phyloP scores from a whole-genome alignment of 2,113 vertebrate genomes.

The Hippopotamus amphibius region DNA sequence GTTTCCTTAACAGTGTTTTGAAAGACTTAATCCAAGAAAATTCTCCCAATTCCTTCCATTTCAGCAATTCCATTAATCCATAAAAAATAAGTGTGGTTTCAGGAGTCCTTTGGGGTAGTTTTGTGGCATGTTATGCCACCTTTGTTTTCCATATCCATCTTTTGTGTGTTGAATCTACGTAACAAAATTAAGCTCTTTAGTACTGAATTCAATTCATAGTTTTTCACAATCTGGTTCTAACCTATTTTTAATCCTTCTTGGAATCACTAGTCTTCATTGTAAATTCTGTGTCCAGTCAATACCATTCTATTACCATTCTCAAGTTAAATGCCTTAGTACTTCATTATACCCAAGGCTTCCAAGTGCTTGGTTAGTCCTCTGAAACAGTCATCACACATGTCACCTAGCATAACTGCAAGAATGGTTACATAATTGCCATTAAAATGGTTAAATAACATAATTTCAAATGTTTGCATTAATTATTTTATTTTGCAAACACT shows the following conservation, averaged over 20 bases:
- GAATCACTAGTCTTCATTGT: background rate
- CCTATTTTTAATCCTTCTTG: background rate
- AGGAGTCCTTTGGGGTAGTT: background rate
- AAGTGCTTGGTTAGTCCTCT: background rate
- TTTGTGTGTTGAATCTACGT: background rate
- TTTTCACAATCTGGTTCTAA: background rate
- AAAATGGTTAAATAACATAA: background rate
- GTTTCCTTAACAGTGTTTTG: background rate
- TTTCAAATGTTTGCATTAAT: background rate
- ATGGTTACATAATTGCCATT: background rate
- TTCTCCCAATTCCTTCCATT: background rate
- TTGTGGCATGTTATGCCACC: background rate
- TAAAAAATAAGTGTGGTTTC: background rate
- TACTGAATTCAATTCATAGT: background rate
- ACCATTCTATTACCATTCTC: background rate
- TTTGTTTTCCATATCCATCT: background rate
- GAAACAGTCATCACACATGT: background rate
- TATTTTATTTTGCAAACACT: background rate
- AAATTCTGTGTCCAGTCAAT: background rate
- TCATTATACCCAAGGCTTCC: background rate
- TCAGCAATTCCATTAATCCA: background rate
- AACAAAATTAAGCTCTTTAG: background rate
- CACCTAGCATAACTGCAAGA: background rate
- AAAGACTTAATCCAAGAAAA: background rate
- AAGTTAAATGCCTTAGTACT: background rate